Percentiles rank a stretch among this genome's conserved stretches.
Conservation (phyloP, 92 coral and sea anemone genomes). For the Siderastrea siderea region DNA sequence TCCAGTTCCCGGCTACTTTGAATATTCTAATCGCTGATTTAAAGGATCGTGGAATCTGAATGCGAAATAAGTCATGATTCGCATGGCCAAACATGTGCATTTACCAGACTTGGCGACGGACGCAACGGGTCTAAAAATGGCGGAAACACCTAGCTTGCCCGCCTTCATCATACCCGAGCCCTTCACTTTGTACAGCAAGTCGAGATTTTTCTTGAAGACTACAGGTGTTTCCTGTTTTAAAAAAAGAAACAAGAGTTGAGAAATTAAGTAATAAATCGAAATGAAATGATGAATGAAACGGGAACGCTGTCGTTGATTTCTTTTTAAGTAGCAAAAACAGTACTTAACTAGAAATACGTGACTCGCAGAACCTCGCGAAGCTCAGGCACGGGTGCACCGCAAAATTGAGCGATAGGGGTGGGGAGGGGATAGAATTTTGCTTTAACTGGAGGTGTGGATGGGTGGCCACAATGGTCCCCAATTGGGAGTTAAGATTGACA, state of each 20-base stretch:
- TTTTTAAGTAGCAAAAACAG: too few species aligned
- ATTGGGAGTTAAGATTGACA: too few species aligned
- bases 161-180: slow-evolving; percentile 82
- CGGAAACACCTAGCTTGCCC: slow-evolving; percentile 83
- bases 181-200: slow-evolving; percentile 73
- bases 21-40: too few species aligned
- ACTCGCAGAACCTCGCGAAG: too few species aligned
- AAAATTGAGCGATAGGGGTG: too few species aligned
- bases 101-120: slow-evolving; percentile 85
- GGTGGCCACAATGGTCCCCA: too few species aligned
- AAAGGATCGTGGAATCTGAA: neutral
- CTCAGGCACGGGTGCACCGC: too few species aligned
- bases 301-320: too few species aligned
- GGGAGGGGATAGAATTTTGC: too few species aligned
- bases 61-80: neutral
- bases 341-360: too few species aligned
- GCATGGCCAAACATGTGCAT: neutral
- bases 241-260: neutral
- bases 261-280: too few species aligned
- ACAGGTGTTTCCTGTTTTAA: slow-evolving; percentile 69
- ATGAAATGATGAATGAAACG: neutral
- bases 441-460: too few species aligned
- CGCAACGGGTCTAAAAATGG: slow-evolving; percentile 79
- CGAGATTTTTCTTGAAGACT: slow-evolving; percentile 74
- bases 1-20: neutral